phyloP scores from a whole-genome alignment of 2,888 invertebrate genomes.

The Nymphalis polychloros region DNA sequence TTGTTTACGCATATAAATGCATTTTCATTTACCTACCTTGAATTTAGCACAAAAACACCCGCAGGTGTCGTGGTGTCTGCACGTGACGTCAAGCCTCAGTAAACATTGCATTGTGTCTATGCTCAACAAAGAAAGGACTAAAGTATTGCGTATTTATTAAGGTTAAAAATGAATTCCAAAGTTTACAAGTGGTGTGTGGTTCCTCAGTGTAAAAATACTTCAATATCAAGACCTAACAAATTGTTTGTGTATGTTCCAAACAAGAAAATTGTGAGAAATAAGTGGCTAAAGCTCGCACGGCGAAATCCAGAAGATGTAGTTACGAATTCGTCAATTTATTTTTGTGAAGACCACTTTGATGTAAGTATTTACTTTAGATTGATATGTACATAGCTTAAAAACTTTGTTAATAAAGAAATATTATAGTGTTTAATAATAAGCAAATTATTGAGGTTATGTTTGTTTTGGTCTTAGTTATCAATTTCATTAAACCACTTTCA shows the following conservation, averaged over 20 bases:
- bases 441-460: slow-evolving; percentile 26
- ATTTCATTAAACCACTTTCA: slow-evolving; percentile 13
- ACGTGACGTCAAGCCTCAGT: no score
- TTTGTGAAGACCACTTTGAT: slow-evolving; percentile 25
- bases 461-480: slow-evolving; percentile 14
- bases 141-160: no score
- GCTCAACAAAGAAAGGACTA: no score
- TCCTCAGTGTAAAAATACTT: slow-evolving; percentile 23
- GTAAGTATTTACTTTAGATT: slow-evolving; percentile 27
- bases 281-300: slow-evolving; percentile 43
- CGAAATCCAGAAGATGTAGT: slow-evolving; percentile 37
- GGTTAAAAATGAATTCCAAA: slow-evolving; percentile 19
- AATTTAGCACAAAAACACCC: no score
- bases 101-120: no score
- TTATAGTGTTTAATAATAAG: not conserved
- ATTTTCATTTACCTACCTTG: no score
- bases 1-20: no score
- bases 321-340: slow-evolving; percentile 39
- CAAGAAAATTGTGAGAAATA: slow-evolving; percentile 40
- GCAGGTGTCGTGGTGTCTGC: no score
- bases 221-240: slow-evolving; percentile 39
- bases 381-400: no score
- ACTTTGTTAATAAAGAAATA: slow-evolving; percentile 19
- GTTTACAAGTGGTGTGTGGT: slow-evolving; percentile 23
- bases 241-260: slow-evolving; percentile 42